phyloP scores from a whole-genome alignment of 2,113 vertebrate species.

The Azemiops feae region DNA sequence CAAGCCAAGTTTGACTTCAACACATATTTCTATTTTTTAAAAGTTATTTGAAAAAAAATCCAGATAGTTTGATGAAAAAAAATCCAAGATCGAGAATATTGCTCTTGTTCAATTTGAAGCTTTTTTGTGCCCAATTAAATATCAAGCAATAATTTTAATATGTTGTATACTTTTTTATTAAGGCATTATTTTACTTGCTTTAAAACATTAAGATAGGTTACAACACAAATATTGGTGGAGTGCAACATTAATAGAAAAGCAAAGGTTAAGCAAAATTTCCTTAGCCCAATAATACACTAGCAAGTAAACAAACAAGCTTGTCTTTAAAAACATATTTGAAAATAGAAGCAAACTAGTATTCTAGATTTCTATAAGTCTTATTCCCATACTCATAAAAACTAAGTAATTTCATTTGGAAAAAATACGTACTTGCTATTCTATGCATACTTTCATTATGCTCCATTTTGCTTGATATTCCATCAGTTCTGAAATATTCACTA shows the following conservation, averaged over 20 bases:
- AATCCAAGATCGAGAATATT: background rate
- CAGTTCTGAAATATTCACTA: background rate
- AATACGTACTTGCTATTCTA: background rate
- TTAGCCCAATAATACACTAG: background rate
- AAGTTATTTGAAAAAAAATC: background rate
- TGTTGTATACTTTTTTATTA: background rate
- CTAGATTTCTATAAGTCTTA: background rate
- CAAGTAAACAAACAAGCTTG: background rate
- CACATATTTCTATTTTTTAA: background rate
- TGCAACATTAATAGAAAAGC: background rate
- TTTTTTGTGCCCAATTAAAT: background rate
- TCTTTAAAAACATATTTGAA: background rate
- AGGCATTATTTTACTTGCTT: background rate
- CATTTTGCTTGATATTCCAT: slow-evolving; percentile 8
- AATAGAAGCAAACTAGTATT: background rate
- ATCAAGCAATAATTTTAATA: background rate
- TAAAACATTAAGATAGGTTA: background rate
- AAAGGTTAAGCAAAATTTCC: background rate
- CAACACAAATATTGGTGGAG: background rate
- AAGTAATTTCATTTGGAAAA: background rate
- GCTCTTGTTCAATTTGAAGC: background rate
- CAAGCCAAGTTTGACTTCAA: background rate
- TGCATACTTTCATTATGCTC: background rate
- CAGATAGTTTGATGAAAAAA: background rate
- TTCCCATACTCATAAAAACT: background rate